Base-by-base conservation (phyloP, 2,113 vertebrate species). In the Thomomys bottae region DNA sequence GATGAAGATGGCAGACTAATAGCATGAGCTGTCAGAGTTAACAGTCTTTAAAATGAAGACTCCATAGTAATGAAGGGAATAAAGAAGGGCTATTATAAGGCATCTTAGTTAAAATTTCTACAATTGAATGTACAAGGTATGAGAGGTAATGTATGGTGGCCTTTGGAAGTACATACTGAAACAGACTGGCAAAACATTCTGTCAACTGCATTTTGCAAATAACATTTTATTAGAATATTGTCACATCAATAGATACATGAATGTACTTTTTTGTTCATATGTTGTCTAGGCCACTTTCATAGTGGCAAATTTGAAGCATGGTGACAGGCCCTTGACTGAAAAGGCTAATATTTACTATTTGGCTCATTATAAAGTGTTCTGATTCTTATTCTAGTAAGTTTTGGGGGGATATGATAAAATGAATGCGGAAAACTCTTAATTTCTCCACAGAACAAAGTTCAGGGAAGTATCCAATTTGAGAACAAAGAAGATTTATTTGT, bases 1-100 rank as follows among this genome's bases (percentile, higher is more conserved):
- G 76, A n/a, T 83, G 49, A 89, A 63, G 57, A 68, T 1, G 30
- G 59, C 24, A 63, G 77, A 32, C 8, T 28, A 66, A 81, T 85
- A 75, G 32, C 20, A 54, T 2, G 6, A 42, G 79, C 23, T 45
- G 17, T 36, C 36, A 14, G 14, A 21, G 80, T 57, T 71, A 82
- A 88, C n/a, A 77, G 42, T 84, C 54, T 75, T 71, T 75, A 78
- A 49, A 76, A 75, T 34, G n/a, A 86, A 80, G 11, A 84, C 92
- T 64, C 17, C 14, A 32, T 1, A 45, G 14, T 17, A 91, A 11
- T 12, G 10, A 86, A 38, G 67, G 67, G n/a, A 66, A 38, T 34
- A 32, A 18, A 63, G 28, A 87, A 28, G 8, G 36, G 49, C 49
- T 8, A 0, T 59, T 80, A 45, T 20, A 82, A 73, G 49, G 17